These are phyloP conservation scores for Brachylomia viminalis DNA, from an alignment of 2,888 invertebrate genomes.

Conservation along the genomic window DNA sequence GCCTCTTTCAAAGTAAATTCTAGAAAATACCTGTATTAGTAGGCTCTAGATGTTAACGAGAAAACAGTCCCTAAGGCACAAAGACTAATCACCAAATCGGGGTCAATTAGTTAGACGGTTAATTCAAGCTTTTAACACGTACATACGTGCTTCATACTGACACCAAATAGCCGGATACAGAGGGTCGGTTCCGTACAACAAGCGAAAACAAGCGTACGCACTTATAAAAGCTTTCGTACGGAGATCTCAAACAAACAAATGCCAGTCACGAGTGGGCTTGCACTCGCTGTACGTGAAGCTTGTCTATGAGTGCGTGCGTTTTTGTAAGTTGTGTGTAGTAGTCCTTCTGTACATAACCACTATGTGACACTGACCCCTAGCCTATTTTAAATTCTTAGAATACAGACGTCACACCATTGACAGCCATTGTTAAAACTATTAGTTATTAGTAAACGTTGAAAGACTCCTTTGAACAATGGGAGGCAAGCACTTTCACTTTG, in stretches of 20 bases:
- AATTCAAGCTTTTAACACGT: conserved; percentile 1
- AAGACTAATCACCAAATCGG: not conserved
- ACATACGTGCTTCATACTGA: too few species aligned
- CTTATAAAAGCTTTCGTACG: too few species aligned
- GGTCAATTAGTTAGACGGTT: not conserved
- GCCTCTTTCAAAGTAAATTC: not conserved
- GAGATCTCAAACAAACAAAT: too few species aligned
- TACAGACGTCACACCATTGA: not conserved
- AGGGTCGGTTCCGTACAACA: too few species aligned
- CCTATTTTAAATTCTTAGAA: conserved; percentile 6
- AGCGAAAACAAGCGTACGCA: too few species aligned
- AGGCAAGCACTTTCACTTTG: conserved; percentile 30
- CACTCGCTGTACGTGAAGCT: too few species aligned
- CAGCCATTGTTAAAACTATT: conserved; percentile 15
- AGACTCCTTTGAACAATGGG: conserved; percentile 34
- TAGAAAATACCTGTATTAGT: not conserved
- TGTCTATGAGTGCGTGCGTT: not conserved
- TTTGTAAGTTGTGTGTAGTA: fast-evolving
- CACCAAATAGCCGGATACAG: too few species aligned
- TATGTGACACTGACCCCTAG: not conserved
- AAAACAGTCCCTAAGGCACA: not conserved
- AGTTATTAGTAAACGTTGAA: conserved; percentile 21
- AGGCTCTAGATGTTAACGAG: not conserved
- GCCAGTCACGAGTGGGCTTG: too few species aligned
- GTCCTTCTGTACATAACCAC: not conserved